Evolutionary conservation across 2,888 invertebrate genomes (phyloP), one percentile per base, ranked within the genome.

Genomic region (Epirrhoe tristata): DNA sequence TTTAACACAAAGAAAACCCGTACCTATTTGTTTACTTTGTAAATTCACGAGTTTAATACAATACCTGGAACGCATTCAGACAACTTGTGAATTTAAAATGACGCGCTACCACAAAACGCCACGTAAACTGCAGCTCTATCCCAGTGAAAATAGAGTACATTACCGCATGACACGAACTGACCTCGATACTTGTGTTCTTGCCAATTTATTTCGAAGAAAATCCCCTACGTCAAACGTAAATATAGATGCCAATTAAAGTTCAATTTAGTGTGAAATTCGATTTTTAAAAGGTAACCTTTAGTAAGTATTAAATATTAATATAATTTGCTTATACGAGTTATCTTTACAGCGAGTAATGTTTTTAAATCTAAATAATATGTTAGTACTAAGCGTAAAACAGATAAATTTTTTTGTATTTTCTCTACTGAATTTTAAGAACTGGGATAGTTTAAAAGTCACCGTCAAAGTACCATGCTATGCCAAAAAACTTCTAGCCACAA

Each of bases 41-140:
- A 84, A 80, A 78, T 78, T 76, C 71, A 67, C 71, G 69, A 77
- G 74, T 76, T 79, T 77, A 82, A 77, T 80, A 77, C 76, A 81
- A 79, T 86, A 84, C 87, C 78, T 81, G 82, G 87, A 85, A 86
- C 76, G 70, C 80, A 79, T 85, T 77, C 77, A 69, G 72, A 83
- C 84, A 77, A 74, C 78, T 64, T 69, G 73, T 77, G 88, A 87
- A 86, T 88, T 80, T 79, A 4, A 73, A 84, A 79, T 76, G 72
- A 71, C 71, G 69, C 54, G 65, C 72, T 67, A 70, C 58, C 63
- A 64, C 48, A 68, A 52, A 46, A 5, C 52, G 50, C 58, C 65
- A 56, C 16, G 12, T 12, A 60, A 77, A 66, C 62, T n/a, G 63
- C 54, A 68, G 65, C 77, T 69, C 64, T 78, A 71, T 10, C 0